phyloP scores from a whole-genome alignment of 2,888 invertebrate genomes.

The Agonopterix alstromeriana region DNA sequence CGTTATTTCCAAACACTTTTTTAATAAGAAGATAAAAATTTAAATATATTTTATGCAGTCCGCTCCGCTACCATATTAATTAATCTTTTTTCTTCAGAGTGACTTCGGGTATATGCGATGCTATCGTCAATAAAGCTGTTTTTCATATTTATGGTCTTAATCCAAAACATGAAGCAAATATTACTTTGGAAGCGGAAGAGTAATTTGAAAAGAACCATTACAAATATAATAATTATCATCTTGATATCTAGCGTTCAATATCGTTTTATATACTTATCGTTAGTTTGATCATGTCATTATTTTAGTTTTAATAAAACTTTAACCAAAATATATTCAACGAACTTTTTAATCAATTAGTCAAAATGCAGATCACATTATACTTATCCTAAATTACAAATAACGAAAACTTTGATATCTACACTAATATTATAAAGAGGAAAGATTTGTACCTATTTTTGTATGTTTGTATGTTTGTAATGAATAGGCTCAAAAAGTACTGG shows the following conservation, averaged over 20 bases:
- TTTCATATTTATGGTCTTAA: constrained; percentile 54
- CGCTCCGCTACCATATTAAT: too few species aligned
- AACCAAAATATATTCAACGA: neutral
- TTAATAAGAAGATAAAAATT: too few species aligned
- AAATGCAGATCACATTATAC: neutral
- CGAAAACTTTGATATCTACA: too few species aligned
- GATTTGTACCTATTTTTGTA: too few species aligned
- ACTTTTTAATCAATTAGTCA: neutral
- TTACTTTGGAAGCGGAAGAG: constrained; percentile 48
- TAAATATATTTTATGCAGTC: too few species aligned
- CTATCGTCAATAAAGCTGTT: constrained; percentile 65
- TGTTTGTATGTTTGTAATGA: too few species aligned
- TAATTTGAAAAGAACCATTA: constrained; percentile 14
- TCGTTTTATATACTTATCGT: neutral
- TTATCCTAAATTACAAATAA: too few species aligned
- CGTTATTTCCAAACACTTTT: too few species aligned
- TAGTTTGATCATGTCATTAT: neutral
- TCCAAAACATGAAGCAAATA: constrained; percentile 35
- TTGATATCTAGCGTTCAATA: too few species aligned
- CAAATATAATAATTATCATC: too few species aligned
- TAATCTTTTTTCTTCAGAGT: constrained; percentile 38
- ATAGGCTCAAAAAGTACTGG: too few species aligned
- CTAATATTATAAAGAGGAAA: too few species aligned
- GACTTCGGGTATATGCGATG: constrained; percentile 67
- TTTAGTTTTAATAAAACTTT: neutral